Conservation (phyloP, 2,113 vertebrate genomes). For the Benitochromis conjunctus region DNA sequence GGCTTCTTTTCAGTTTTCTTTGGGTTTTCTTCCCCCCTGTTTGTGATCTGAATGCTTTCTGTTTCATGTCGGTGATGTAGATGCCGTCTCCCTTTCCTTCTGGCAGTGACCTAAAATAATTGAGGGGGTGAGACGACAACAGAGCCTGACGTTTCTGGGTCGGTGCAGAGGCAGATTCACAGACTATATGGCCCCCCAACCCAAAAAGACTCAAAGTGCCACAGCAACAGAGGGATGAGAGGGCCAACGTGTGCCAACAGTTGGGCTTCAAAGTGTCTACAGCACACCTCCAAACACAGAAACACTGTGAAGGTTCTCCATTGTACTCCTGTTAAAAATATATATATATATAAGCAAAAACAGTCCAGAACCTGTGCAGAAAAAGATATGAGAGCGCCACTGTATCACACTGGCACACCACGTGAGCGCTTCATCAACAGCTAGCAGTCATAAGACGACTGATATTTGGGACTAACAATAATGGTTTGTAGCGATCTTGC, state of each 20-base stretch:
- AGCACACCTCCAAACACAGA: background rate
- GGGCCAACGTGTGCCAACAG: background rate
- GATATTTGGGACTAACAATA: conserved; percentile 14
- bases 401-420: conserved; percentile 7
- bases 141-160: conserved; percentile 59
- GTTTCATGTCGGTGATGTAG: background rate
- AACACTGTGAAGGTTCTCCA: background rate
- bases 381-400: background rate
- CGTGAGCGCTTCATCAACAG: background rate
- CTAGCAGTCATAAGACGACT: background rate
- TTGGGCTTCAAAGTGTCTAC: background rate
- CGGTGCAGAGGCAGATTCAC: conserved; percentile 10
- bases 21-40: fast-evolving
- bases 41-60: background rate
- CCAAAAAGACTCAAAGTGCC: conserved; percentile 1
- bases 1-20: background rate
- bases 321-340: background rate
- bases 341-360: conserved; percentile 1
- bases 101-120: conserved; percentile 46
- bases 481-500: background rate
- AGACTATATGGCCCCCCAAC: background rate
- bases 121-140: conserved; percentile 41
- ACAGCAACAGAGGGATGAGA: background rate
- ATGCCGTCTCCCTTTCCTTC: background rate
- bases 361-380: background rate